Evolutionary conservation across 2,888 invertebrate species (phyloP).

Genomic region (Hanleya hanleyi): DNA sequence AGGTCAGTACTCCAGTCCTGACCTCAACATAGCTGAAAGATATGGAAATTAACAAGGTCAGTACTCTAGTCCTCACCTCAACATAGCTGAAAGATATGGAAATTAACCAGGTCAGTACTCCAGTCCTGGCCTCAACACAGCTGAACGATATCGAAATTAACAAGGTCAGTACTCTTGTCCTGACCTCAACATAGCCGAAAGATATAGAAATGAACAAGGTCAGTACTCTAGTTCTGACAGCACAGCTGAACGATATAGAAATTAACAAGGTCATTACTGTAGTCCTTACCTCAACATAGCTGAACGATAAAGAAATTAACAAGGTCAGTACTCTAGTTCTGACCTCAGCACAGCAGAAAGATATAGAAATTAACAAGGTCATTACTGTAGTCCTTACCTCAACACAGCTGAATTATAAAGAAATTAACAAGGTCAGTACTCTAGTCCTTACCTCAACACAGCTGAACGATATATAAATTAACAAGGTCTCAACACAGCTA

Average conservation of each 20-base stretch:
- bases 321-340: slow-evolving; percentile 64
- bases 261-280: no score
- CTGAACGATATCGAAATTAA: slow-evolving; percentile 56
- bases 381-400: slow-evolving; percentile 48
- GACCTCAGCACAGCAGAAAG: slow-evolving; percentile 43
- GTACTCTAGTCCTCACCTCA: no score
- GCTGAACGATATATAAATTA: no score
- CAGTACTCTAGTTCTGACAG: no score
- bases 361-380: slow-evolving; percentile 66
- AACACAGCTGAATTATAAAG: slow-evolving; percentile 47
- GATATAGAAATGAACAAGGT: no score
- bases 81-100: no score
- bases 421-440: slow-evolving; percentile 66
- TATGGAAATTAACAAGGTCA: slow-evolving; percentile 65
- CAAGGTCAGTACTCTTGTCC: slow-evolving; percentile 68
- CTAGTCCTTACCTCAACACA: no score
- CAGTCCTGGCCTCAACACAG: slow-evolving; percentile 45
- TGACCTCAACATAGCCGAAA: no score
- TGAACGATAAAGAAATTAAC: slow-evolving; percentile 55
- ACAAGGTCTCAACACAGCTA: slow-evolving; percentile 41
- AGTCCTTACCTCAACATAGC: slow-evolving; percentile 42
- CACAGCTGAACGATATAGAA: no score
- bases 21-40: slow-evolving; percentile 47
- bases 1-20: slow-evolving; percentile 63
- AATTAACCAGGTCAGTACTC: no score